Percentiles rank a stretch among this genome's conserved stretches.
Evolutionary conservation across 2,888 invertebrate genomes (phyloP).

Genomic region (Phyllotreta cruciferae): DNA sequence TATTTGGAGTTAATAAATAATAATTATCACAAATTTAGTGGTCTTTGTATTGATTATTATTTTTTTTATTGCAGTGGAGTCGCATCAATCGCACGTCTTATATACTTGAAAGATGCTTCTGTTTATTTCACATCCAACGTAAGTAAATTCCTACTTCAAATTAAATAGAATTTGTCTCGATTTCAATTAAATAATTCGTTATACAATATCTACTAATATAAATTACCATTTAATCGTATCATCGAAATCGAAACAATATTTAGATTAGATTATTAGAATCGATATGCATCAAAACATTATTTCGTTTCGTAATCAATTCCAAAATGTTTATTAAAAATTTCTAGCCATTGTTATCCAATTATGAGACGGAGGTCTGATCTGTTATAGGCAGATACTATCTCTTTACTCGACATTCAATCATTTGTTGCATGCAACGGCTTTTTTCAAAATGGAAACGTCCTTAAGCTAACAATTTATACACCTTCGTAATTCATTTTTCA

Average conservation of each 20-base stretch:
- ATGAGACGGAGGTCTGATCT: neutral
- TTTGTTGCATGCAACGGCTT: conserved; percentile 13
- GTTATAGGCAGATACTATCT: neutral
- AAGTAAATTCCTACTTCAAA: too few relatives aligned
- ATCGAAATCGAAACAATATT: neutral
- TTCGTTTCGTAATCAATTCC: neutral
- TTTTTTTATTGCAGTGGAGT: too few relatives aligned
- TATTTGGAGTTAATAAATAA: too few relatives aligned
- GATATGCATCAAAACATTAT: neutral
- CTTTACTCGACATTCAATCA: conserved; percentile 3
- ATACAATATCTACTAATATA: too few relatives aligned
- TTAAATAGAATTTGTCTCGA: too few relatives aligned
- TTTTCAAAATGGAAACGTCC: conserved; percentile 6
- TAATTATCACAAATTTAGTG: too few relatives aligned
- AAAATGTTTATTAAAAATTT: neutral
- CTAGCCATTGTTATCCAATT: conserved; percentile 1
- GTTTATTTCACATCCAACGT: too few relatives aligned
- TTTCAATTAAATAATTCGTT: too few relatives aligned
- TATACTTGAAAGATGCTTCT: too few relatives aligned
- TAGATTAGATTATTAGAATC: conserved; percentile 11
- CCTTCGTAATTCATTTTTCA: conserved; percentile 9
- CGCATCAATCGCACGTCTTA: too few relatives aligned
- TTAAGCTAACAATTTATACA: conserved; percentile 16
- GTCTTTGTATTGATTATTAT: too few relatives aligned
- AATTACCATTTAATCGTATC: too few relatives aligned